Conservation (phyloP, 2,888 invertebrate species). For the Sclerodermus sp. region DNA sequence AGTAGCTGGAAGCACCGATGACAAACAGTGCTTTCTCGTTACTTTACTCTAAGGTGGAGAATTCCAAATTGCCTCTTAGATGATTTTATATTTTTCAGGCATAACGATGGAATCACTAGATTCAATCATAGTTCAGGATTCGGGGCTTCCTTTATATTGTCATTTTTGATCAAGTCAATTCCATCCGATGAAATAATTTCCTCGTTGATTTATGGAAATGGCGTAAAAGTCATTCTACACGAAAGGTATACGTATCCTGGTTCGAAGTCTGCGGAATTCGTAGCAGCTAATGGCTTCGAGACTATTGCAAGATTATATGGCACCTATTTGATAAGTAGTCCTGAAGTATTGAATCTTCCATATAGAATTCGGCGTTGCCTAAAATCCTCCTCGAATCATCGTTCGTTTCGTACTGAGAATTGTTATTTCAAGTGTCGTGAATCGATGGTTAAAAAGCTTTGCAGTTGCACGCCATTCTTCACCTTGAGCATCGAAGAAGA, state of each 20-base stretch:
- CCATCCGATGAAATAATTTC: slow-evolving; percentile 25
- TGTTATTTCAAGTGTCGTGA: slow-evolving; percentile 48
- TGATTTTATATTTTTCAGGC: too few relatives aligned
- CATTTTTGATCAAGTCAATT: slow-evolving; percentile 29
- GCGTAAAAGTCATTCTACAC: slow-evolving; percentile 45
- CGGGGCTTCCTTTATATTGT: slow-evolving; percentile 31
- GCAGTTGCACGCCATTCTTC: slow-evolving; percentile 51
- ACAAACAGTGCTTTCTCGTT: too few relatives aligned
- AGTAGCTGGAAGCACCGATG: too few relatives aligned
- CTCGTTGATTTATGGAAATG: slow-evolving; percentile 32
- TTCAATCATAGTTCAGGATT: too few relatives aligned
- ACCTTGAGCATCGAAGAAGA: slow-evolving; percentile 26
- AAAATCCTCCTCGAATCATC: slow-evolving; percentile 21
- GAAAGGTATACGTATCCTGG: slow-evolving; percentile 45
- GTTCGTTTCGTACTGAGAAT: slow-evolving; percentile 42
- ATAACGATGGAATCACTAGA: too few relatives aligned
- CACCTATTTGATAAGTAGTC: slow-evolving; percentile 27
- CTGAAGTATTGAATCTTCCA: slow-evolving; percentile 26
- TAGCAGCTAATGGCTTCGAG: slow-evolving; percentile 28
- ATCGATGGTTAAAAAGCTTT: slow-evolving; percentile 28
- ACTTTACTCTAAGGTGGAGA: too few relatives aligned
- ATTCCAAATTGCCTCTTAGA: too few relatives aligned
- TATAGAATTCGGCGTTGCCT: slow-evolving; percentile 27
- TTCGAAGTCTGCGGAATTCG: slow-evolving; percentile 26
- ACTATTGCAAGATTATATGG: slow-evolving; percentile 30